phyloP scores from a whole-genome alignment of 2,888 invertebrate genomes.

The Chrysolina haemoptera region DNA sequence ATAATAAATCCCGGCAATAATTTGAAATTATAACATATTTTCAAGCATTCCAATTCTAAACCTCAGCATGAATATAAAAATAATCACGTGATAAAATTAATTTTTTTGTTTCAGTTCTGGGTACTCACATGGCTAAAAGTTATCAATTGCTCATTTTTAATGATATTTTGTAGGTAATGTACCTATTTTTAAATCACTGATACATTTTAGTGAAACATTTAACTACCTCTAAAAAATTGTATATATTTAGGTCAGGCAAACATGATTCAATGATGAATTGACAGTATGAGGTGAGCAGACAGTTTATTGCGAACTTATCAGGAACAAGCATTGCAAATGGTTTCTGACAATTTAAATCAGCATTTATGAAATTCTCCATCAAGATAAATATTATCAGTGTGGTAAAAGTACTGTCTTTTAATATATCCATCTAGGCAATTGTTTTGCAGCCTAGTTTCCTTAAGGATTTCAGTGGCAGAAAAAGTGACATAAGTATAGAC shows the following conservation, averaged over 20 bases:
- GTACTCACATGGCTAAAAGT: conserved; percentile 44
- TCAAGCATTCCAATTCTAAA: too few species aligned
- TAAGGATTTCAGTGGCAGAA: too few species aligned
- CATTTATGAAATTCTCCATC: neutral
- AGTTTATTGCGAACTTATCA: neutral
- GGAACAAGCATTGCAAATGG: neutral
- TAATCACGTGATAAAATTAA: too few species aligned
- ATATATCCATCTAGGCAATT: too few species aligned
- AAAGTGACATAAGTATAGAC: too few species aligned
- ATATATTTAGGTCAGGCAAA: conserved; percentile 37
- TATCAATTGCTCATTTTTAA: conserved; percentile 51
- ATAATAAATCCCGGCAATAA: too few species aligned
- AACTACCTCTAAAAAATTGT: conserved; percentile 40
- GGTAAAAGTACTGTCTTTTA: too few species aligned
- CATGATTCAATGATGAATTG: conserved; percentile 14
- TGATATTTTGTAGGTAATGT: conserved; percentile 53
- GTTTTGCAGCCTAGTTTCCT: neutral
- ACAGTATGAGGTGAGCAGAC: conserved; percentile 30
- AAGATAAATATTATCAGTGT: neutral
- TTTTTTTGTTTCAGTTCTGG: conserved; percentile 42
- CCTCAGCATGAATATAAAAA: too few species aligned
- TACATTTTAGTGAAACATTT: conserved; percentile 41
- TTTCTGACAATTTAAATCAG: neutral
- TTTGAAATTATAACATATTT: too few species aligned
- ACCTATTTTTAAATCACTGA: conserved; percentile 40